A percentile compares a stretch with the other conserved stretches of the same genome.
These are phyloP conservation scores for Drosophila busckii DNA, from an alignment of 1,140 invertebrate genomes.

Conservation along the genomic window DNA sequence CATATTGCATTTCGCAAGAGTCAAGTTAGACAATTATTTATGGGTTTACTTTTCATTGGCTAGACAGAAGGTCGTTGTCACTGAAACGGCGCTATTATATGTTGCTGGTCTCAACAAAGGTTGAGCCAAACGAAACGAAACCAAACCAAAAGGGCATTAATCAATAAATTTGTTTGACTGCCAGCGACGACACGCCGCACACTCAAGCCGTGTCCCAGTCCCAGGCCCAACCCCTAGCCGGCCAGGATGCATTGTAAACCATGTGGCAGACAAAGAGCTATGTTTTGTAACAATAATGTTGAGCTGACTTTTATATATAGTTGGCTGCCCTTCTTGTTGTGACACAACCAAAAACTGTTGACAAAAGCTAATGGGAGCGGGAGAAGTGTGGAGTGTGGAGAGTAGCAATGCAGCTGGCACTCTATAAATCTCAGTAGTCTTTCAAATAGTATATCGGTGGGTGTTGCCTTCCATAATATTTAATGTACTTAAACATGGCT, in stretches of 20 bases:
- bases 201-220: constrained; percentile 51
- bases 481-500: too few relatives aligned
- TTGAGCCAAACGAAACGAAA: constrained; percentile 38
- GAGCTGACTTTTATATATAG: constrained; percentile 2
- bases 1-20: too few relatives aligned
- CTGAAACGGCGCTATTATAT: constrained; percentile 25
- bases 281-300: constrained; percentile 26
- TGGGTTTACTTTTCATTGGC: constrained; percentile 48
- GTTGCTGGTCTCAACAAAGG: constrained; percentile 28
- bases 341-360: constrained; percentile 24
- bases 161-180: constrained; percentile 73
- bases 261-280: constrained; percentile 29
- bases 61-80: constrained; percentile 62
- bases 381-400: constrained; percentile 9
- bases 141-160: constrained; percentile 50
- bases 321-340: constrained; percentile 30
- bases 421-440: constrained; percentile 16
- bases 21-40: constrained; percentile 53
- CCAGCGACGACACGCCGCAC: constrained; percentile 62
- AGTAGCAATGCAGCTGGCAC: constrained; percentile 16
- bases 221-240: background rate
- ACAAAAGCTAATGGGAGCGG: constrained; percentile 27
- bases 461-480: too few relatives aligned
- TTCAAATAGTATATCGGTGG: too few relatives aligned
- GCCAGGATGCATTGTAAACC: constrained; percentile 40